These are phyloP conservation scores for Crotalus tigris DNA, from an alignment of 2,113 vertebrate species.

Conservation along the genomic window DNA sequence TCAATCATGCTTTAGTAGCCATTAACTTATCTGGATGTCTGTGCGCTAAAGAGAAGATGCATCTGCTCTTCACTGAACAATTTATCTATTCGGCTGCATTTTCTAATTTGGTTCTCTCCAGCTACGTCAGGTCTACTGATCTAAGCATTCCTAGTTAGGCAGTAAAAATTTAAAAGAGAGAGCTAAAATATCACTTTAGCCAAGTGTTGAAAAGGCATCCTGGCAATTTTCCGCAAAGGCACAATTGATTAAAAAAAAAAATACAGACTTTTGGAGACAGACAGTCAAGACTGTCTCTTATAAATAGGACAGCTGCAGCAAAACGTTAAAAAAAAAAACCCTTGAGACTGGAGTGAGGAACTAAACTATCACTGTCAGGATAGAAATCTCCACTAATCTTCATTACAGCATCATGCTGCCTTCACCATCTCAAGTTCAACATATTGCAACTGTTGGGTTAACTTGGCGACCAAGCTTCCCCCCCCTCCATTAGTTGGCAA, in stretches of 20 bases:
- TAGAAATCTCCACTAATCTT: slow-evolving; percentile 18
- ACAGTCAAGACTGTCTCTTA: neutral
- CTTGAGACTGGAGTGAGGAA: neutral
- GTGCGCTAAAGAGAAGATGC: neutral
- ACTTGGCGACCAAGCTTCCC: slow-evolving; percentile 24
- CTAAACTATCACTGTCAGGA: neutral
- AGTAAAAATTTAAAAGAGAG: neutral
- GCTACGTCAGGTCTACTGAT: neutral
- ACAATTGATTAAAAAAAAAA: neutral
- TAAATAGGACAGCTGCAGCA: slow-evolving; percentile 42
- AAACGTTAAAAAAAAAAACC: neutral
- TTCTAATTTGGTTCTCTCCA: neutral
- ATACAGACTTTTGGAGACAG: neutral
- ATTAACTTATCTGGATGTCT: neutral
- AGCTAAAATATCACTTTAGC: neutral
- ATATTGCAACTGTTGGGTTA: slow-evolving; percentile 30
- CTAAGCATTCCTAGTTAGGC: neutral
- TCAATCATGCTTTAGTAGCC: neutral
- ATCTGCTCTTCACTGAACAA: neutral
- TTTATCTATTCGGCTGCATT: neutral
- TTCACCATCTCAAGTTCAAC: neutral
- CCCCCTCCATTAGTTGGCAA: slow-evolving; percentile 21
- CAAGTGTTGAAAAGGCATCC: neutral
- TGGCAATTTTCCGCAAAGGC: neutral
- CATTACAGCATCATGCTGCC: slow-evolving; percentile 22